Percentiles rank a stretch among this genome's conserved stretches.
These are phyloP conservation scores for Diachasmimorpha longicaudata DNA, from an alignment of 1,140 invertebrate species.

Conservation along the genomic window DNA sequence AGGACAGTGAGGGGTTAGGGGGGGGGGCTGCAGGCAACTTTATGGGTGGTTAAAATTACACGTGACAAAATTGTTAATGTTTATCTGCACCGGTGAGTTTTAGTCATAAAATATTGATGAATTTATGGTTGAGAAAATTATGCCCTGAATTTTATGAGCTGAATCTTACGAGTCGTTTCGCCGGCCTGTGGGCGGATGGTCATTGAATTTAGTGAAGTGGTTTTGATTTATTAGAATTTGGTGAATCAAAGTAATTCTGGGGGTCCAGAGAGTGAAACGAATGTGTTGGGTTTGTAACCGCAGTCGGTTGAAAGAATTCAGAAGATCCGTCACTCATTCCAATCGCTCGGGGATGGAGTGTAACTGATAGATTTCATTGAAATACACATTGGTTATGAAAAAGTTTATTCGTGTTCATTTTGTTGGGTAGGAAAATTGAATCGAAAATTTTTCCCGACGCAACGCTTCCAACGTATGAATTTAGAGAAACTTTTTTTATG, in stretches of 20 bases:
- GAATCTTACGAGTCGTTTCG: not conserved
- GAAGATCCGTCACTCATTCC: too few species aligned
- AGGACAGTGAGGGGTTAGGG: too few species aligned
- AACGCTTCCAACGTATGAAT: too few species aligned
- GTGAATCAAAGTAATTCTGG: not conserved
- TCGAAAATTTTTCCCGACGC: too few species aligned
- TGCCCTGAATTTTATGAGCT: not conserved
- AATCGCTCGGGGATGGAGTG: too few species aligned
- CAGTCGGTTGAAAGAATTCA: too few species aligned
- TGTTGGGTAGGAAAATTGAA: too few species aligned
- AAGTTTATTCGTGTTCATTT: too few species aligned
- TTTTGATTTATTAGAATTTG: not conserved
- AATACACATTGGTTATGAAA: too few species aligned
- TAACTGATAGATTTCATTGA: too few species aligned
- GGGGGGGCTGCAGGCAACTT: not conserved
- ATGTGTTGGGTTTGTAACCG: not conserved
- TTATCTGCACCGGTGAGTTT: not conserved
- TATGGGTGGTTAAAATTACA: constrained; percentile 13
- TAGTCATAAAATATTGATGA: not conserved
- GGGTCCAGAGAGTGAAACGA: not conserved
- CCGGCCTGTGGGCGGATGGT: not conserved
- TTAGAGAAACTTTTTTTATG: too few species aligned
- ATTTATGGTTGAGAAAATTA: not conserved
- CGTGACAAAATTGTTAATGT: constrained; percentile 14
- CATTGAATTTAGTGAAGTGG: not conserved